Evolutionary conservation across 2,113 vertebrate species (phyloP).

Genomic region (Tachycineta bicolor): DNA sequence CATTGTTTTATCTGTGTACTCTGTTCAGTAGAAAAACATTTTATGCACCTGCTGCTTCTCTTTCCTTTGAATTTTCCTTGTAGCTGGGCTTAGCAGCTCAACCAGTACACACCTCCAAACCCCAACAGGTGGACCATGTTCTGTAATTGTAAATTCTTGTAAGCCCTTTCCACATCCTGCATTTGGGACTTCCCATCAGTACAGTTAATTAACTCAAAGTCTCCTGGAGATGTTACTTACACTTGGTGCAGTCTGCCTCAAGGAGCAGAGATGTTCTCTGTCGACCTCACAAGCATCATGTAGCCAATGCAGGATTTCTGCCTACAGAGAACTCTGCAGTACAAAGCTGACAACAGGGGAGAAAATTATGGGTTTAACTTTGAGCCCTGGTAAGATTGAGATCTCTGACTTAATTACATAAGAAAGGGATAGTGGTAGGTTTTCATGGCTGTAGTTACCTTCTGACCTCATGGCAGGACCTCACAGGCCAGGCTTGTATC

Average conservation of each 20-base stretch:
- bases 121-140: not conserved
- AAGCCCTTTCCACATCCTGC: not conserved
- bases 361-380: not conserved
- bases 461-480: not conserved
- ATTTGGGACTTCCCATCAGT: not conserved
- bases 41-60: not conserved
- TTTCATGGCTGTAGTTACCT: not conserved
- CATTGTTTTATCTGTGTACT: not conserved
- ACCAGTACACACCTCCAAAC: not conserved
- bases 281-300: rapidly evolving
- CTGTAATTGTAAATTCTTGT: not conserved
- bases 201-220: not conserved
- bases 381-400: not conserved
- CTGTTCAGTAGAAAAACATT: not conserved
- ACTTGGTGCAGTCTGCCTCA: not conserved
- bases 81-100: not conserved
- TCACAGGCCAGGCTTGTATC: not conserved
- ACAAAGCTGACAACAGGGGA: not conserved
- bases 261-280: not conserved
- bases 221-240: not conserved
- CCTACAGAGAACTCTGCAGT: not conserved
- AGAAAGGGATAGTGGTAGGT: not conserved
- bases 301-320: not conserved
- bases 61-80: not conserved
- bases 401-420: not conserved